Evolutionary conservation across 2,888 invertebrate genomes (phyloP), one percentile per base, ranked within the genome.

Genomic region (Hipparchia semele): DNA sequence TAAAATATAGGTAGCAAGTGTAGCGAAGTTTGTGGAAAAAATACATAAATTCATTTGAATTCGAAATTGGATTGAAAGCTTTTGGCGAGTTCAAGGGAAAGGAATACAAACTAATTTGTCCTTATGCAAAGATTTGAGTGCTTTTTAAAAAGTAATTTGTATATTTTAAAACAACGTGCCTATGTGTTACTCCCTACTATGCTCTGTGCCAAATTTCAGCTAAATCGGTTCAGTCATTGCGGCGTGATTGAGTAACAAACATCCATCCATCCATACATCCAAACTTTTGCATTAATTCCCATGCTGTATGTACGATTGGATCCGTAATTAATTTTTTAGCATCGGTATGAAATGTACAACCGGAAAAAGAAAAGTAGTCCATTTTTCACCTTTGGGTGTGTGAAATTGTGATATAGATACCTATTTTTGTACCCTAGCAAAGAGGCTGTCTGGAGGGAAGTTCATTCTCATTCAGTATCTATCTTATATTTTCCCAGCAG

Each of bases 401-500:
- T 8, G 49, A 49, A 49, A 49, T 7, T 49, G 8, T 49, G 8
- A 49, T 49, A 49, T 49, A 8, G 3, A 49, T 49, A 49, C 8
- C 6, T 49, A 10, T 23, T 23, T 23, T 51, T 64, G 23, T 49
- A 9, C 62, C 13, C 9, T 51, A 64, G 49, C 46, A 62, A 65
- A 70, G 23, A 64, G 64, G 49, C 64, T 65, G 56, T 58, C 70
- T 33, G 64, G 49, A n/a, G 70, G 46, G 23, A n/a, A 65, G 23
- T 53, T 49, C 23, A 70, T 62, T 45, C 45, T 64, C 23, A 56
- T 64, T 45, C 62, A 64, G 56, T 70, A 64, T 61, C 53, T 70
- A 70, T 23, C 70, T 64, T 64, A 70, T 64, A 70, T 70, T 70
- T 70, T 64, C 54, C 70, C 62, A 90, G 88, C 89, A 87, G 86